Base-by-base conservation (phyloP, 2,888 invertebrate genomes). In the Leucoptera coffeella region DNA sequence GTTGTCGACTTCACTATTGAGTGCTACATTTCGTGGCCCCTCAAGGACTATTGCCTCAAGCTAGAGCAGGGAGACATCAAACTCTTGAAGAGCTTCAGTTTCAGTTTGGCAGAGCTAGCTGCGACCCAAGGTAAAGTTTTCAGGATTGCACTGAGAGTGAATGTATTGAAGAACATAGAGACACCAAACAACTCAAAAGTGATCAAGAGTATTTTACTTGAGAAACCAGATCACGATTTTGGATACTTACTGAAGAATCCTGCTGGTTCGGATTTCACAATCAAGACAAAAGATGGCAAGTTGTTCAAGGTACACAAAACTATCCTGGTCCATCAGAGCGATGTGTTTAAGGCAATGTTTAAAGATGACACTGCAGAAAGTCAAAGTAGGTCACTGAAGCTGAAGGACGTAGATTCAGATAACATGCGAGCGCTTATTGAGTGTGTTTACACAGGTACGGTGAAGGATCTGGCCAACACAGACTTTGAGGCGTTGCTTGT, bases 331-430 rank as follows among this genome's bases (percentile, higher is more conserved):
- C 47, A 50, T 0, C 51, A 56, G 27, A 67, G 69, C 33, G 65
- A 65, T 29, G 64, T 67, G 1, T 69, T 69, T 32, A 60, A 57
- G 34, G 67, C 69, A 7, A 69, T 69, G 69, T 41, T 69, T 0
- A 60, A 57, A 33, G 57, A 53, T 19, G 64, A 64, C 14, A 67
- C 61, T 1, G 61, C 57, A 1, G 67, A 69, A 33, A 58, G 57
- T 30, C 52, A 55, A 34, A 62, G 55, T 27, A 51, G 45, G 26
- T 50, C 39, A 34, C 59, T 67, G 1, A 59, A 55, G 33, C 41
- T 65, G 13, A 35, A 53, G 11, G 64, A 64, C 40, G 52, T 60
- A 1, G 34, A 36, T 11, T 50, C 48, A 9, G 59, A 56, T n/a
- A 64, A 65, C 29, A 37, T 69, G 1, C 38, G 43, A 12, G 41